Evolutionary conservation across 2,113 vertebrate genomes (phyloP), one percentile per base, ranked within the genome.

Genomic region (Malaclemys terrapin): DNA sequence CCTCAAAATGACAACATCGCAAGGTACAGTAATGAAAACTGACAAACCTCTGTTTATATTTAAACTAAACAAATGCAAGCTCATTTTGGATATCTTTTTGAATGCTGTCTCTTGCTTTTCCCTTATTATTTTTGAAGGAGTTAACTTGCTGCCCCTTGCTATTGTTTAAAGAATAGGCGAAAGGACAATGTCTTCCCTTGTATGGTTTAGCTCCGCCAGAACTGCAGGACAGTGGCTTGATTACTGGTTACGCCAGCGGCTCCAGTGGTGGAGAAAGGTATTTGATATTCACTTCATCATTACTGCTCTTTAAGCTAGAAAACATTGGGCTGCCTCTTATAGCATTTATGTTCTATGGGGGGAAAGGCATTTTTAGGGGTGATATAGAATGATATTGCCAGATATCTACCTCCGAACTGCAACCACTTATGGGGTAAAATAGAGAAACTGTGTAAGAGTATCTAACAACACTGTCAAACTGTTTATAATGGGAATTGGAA

Each of bases 201-300:
- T 99, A 10, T 99, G 99, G 99, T 99, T 99, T 98, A 99, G 99
- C 95, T 98, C 99, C 82, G 95, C 98, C 89, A 99, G 98, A 87
- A 99, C 99, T n/a, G 98, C 99, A 11, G 98, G 98, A 75, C 99
- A 99, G 93, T 99, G 99, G 99, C 98, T 99, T n/a, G 99, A 99
- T 97, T 99, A 99, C 98, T 99, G 99, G 99, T 96, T 99, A 54
- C 98, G 98, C 35, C 99, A 99, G 90, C 98, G 99, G 78, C 98
- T 99, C 4, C 98, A 98, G 38, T 99, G 99, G 99, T 99, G 99
- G 99, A 99, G 98, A 97, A 99, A 99, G 98, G 99, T 99, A 98
- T 10, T 38, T 53, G 65, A n/a, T 11, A 4, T 12, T 13, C 22
- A 22, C 59, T 84, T 38, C 47, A 53, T 31, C 29, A 52, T 87